Conservation (phyloP, 2,888 invertebrate genomes). For the Mactromeris polynyma region DNA sequence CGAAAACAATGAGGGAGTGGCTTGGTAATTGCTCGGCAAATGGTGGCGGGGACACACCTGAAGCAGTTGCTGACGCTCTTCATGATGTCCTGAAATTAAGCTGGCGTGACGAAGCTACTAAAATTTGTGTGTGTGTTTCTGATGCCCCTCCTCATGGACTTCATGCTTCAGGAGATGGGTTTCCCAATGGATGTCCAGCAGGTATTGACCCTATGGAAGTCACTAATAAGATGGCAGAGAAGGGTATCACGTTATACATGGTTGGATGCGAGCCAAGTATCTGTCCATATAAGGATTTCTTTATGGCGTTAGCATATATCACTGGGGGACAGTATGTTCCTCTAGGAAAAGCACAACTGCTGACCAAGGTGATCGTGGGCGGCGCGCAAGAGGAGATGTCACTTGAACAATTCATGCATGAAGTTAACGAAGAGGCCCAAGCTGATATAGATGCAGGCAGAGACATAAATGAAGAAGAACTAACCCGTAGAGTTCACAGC, state of each 20-base stretch:
- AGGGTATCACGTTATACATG: conserved; percentile 82
- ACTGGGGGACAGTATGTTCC: conserved; percentile 86
- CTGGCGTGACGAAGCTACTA: conserved; percentile 83
- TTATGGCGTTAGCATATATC: conserved; percentile 80
- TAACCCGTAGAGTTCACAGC: conserved; percentile 65
- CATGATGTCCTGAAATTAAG: conserved; percentile 81
- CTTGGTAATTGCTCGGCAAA: conserved; percentile 77
- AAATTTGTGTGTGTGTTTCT: conserved; percentile 83
- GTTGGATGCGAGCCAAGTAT: conserved; percentile 84
- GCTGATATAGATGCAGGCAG: conserved; percentile 71
- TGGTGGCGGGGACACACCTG: conserved; percentile 84
- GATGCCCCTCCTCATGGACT: conserved; percentile 86
- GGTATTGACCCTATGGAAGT: conserved; percentile 83
- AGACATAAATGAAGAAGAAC: conserved; percentile 71
- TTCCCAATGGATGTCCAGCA: conserved; percentile 83
- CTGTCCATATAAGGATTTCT: conserved; percentile 81
- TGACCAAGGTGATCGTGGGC: conserved; percentile 83
- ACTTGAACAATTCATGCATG: conserved; percentile 81
- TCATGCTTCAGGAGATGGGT: conserved; percentile 70
- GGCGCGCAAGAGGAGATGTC: conserved; percentile 85
- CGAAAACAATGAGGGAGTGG: conserved; percentile 81
- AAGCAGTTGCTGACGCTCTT: conserved; percentile 84
- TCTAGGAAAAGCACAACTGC: conserved; percentile 76
- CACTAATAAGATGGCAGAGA: conserved; percentile 79
- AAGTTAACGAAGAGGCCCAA: conserved; percentile 79